These are phyloP conservation scores for Petrophora chlorosata DNA, from an alignment of 2,888 invertebrate species.

Conservation along the genomic window DNA sequence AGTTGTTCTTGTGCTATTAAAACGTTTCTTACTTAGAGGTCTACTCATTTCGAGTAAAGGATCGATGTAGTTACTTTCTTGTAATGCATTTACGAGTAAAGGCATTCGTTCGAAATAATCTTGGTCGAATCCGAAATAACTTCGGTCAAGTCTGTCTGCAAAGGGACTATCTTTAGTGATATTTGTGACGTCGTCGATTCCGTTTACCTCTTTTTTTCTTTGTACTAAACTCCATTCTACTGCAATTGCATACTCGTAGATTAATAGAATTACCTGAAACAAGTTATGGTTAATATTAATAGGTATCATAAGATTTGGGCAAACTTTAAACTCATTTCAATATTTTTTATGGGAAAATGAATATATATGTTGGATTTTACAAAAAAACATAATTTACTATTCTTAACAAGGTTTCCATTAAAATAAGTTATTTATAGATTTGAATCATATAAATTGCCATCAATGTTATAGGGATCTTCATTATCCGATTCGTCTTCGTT, in stretches of 20 bases:
- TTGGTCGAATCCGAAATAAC: slow-evolving; percentile 73
- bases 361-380: no score
- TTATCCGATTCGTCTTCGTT: slow-evolving; percentile 52
- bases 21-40: slow-evolving; percentile 32
- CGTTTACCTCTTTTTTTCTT: slow-evolving; percentile 49
- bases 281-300: slow-evolving; percentile 2
- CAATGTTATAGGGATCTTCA: slow-evolving; percentile 48
- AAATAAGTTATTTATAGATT: neutral
- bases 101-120: slow-evolving; percentile 79
- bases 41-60: slow-evolving; percentile 50
- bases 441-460: slow-evolving; percentile 45
- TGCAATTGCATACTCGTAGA: slow-evolving; percentile 78
- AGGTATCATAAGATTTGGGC: neutral
- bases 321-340: no score
- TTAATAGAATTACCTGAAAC: slow-evolving; percentile 79
- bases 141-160: slow-evolving; percentile 71
- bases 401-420: no score
- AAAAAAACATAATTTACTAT: neutral
- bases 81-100: slow-evolving; percentile 73
- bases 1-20: slow-evolving; percentile 37
- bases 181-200: slow-evolving; percentile 39
- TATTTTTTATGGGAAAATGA: no score
- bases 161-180: slow-evolving; percentile 55
- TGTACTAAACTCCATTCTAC: slow-evolving; percentile 76
- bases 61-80: slow-evolving; percentile 69